Percentiles rank a stretch among this genome's conserved stretches.
Conservation (phyloP, 2,113 vertebrate genomes). For the Apodemus speciosus region DNA sequence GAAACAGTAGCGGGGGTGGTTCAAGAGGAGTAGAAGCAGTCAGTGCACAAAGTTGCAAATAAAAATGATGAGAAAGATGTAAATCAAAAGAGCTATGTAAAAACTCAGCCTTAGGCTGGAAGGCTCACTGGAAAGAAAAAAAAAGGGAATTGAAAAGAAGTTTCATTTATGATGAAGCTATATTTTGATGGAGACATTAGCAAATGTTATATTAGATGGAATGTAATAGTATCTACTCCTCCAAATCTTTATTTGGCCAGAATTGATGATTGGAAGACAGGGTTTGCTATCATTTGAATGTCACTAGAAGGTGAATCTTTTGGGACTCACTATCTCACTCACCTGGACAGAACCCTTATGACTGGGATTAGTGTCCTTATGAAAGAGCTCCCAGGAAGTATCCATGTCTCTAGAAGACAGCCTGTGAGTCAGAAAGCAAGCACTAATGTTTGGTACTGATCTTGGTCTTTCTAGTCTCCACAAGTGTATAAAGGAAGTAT, state of each 20-base stretch:
- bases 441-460: background rate
- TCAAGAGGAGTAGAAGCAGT: constrained; percentile 33
- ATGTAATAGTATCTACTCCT: background rate
- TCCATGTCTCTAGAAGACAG: background rate
- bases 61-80: background rate
- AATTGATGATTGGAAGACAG: background rate
- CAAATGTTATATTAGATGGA: background rate
- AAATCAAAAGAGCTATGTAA: constrained; percentile 15
- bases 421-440: background rate
- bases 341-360: too few relatives aligned
- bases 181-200: constrained; percentile 38
- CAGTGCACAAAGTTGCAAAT: background rate
- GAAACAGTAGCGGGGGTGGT: background rate
- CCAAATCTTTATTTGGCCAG: background rate
- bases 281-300: background rate
- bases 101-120: constrained; percentile 1
- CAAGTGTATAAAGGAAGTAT: background rate
- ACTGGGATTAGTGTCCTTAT: background rate
- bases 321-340: background rate
- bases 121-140: constrained; percentile 37
- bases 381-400: background rate
- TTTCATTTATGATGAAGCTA: constrained; percentile 21
- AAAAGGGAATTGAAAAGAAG: constrained; percentile 17
- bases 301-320: background rate
- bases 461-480: background rate